phyloP scores from a whole-genome alignment of 2,888 invertebrate genomes.

The Lycia hirtaria region DNA sequence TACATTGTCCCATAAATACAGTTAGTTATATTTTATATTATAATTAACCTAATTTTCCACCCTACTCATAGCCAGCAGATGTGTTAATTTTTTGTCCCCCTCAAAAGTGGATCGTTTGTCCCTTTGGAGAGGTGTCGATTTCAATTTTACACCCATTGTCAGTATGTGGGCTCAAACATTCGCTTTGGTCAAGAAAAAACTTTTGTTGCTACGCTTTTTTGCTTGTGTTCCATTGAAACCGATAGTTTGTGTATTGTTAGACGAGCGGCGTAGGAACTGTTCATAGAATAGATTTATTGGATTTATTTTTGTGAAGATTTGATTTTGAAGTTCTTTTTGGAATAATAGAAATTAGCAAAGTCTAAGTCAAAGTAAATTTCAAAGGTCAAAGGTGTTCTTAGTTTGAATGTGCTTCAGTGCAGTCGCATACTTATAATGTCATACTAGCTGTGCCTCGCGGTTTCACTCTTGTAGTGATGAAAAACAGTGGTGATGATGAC shows the following conservation, averaged over 20 bases:
- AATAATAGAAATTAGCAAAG: too few relatives aligned
- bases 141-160: constrained; percentile 36
- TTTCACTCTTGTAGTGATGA: too few relatives aligned
- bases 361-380: too few relatives aligned
- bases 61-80: constrained; percentile 22
- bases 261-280: background rate
- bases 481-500: too few relatives aligned
- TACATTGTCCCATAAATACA: too few relatives aligned
- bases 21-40: too few relatives aligned
- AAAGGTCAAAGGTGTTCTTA: too few relatives aligned
- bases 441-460: too few relatives aligned
- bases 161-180: constrained; percentile 37
- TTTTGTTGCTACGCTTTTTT: constrained; percentile 7
- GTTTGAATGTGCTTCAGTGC: too few relatives aligned
- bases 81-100: constrained; percentile 26
- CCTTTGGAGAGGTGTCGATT: constrained; percentile 37
- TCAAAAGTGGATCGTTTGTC: constrained; percentile 22
- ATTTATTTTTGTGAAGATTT: background rate
- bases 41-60: background rate
- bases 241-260: constrained; percentile 10
- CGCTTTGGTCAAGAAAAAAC: constrained; percentile 30
- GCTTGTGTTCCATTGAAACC: constrained; percentile 6
- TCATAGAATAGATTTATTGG: constrained; percentile 6
- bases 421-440: too few relatives aligned
- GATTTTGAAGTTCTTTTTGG: background rate